Base-by-base conservation (phyloP, 2,888 invertebrate genomes). In the Chaetoderma sp. region DNA sequence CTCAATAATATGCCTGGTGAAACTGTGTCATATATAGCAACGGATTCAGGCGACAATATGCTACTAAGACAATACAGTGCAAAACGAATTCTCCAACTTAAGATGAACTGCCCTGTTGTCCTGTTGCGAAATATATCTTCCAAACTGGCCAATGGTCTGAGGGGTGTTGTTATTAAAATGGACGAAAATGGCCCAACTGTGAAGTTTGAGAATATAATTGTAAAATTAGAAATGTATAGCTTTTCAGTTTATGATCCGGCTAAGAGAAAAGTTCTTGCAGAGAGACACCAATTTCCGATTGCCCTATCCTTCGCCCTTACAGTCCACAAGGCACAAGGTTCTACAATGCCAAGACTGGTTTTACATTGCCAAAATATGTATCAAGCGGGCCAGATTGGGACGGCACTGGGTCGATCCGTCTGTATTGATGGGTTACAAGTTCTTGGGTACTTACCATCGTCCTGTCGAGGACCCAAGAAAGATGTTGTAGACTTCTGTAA, bases 271-370 rank as follows among this genome's bases (percentile, higher is more conserved):
- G 47, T 47, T 8, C 47, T 47, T 13, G 47, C 47, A 21, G 10
- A 13, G 47, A 47, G 47, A 18, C 47, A 47, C 21, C 21, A 47
- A 18, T 47, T 47, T 18, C 47, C 47, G 21, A 47, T 47, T 13
- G 21, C 21, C 10, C 47, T 47, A 18, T 8, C 47, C 21, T 47
- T 47, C 23, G 47, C 47, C 21, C 23, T 47, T 21, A 47, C 47
- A 8, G 47, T 47, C 6, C 47, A 47, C 23, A 47, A 47, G 21
- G 47, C 47, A 47, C 47, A 47, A 47, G 47, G 47, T 18, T 47
- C 47, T 13, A 13, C 47, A n/a, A 47, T 47, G 8, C 10, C 13
- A 47, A 47, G 23, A 8, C 23, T 47, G 21, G 47, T 47, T 18
- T 10, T 47, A 47, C 18, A 47, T 47, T 47, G 47, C 21, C 8